phyloP scores from a whole-genome alignment of 2,113 vertebrate genomes.

The Copsychus sechellarum region DNA sequence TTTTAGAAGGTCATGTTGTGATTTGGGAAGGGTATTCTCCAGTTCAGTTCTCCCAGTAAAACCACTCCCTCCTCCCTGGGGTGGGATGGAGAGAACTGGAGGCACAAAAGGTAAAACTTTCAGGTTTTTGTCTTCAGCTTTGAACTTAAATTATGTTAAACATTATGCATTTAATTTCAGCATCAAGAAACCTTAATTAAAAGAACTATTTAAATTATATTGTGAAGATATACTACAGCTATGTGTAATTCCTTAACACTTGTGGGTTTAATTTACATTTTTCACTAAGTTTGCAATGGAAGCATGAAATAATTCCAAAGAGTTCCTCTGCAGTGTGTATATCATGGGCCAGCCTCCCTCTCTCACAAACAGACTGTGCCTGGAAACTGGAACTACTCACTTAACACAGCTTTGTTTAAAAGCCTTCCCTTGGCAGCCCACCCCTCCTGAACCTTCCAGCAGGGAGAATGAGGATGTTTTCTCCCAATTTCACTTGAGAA shows the following conservation, averaged over 20 bases:
- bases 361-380: not conserved
- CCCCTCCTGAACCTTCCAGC: not conserved
- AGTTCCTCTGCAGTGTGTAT: not conserved
- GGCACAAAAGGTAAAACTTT: not conserved
- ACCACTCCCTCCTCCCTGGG: rapidly evolving
- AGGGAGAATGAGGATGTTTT: not conserved
- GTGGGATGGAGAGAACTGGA: not conserved
- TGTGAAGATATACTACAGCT: not conserved
- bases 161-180: not conserved
- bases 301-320: not conserved
- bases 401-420: no score
- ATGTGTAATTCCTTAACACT: not conserved
- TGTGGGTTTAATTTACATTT: not conserved
- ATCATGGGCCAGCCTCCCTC: not conserved
- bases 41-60: not conserved
- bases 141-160: not conserved
- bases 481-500: no score
- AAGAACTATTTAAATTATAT: not conserved
- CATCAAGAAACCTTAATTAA: not conserved
- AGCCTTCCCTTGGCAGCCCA: no score
- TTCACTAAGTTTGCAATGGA: not conserved
- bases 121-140: not conserved
- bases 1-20: not conserved
- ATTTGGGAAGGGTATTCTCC: not conserved
- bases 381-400: not conserved